Conservation (phyloP, 2,888 invertebrate genomes). For the Neria commutata region DNA sequence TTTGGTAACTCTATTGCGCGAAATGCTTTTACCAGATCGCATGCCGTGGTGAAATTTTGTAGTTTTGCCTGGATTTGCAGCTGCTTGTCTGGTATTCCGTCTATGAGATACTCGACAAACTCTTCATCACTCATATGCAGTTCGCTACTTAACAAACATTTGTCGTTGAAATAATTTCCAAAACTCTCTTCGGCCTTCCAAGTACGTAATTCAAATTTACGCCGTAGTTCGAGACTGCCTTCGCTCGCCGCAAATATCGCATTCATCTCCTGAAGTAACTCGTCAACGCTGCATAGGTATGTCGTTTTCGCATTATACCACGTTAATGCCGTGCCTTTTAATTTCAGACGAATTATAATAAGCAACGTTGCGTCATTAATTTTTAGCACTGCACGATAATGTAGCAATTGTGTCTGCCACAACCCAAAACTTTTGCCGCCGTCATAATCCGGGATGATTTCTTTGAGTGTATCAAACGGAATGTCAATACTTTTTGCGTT, state of each 20-base stretch:
- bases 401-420: conserved; percentile 5
- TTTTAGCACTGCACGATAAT: background rate
- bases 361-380: background rate
- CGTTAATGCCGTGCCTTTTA: conserved; percentile 7
- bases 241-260: background rate
- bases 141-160: background rate
- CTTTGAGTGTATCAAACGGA: background rate
- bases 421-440: background rate
- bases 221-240: background rate
- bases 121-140: conserved; percentile 6
- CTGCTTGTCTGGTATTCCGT: too few species aligned
- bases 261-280: conserved; percentile 3
- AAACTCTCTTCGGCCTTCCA: conserved; percentile 4
- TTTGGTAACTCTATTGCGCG: too few species aligned
- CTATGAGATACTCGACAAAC: conserved; percentile 11
- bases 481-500: background rate
- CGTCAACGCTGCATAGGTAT: background rate
- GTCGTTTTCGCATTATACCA: conserved; percentile 2
- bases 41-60: too few species aligned
- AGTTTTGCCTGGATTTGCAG: background rate
- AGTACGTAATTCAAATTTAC: background rate
- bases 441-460: background rate
- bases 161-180: conserved; percentile 6
- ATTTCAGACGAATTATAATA: background rate
- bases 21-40: background rate